Base-by-base conservation (phyloP, 2,113 vertebrate species). In the Boleophthalmus pectinirostris region DNA sequence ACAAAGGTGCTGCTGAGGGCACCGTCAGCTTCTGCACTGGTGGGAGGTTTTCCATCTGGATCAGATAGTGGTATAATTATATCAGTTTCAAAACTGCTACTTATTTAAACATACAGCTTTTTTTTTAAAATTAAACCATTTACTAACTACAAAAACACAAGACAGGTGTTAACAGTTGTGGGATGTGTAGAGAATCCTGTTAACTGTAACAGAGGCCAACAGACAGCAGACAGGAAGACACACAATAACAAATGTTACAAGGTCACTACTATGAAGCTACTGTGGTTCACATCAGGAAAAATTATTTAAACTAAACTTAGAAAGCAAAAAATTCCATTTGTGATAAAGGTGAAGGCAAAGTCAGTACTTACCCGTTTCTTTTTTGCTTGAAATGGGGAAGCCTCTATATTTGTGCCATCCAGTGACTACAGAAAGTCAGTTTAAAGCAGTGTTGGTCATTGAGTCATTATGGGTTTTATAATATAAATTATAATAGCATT, bases 21-120 rank as follows among this genome's bases (percentile, higher is more conserved):
- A 95, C 94, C 86, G 96, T 78, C 3, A 98, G 91, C 85, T 94
- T 97, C 92, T 96, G 95, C 69, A 96, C 95, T 16, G 98, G 97
- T 35, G 97, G 97, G 73, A 92, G 87, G 7, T 86, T 87, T 57
- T 97, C 95, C 94, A 95, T 79, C 98, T 99, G 84, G 56, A 68
- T 51, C 21, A 53, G 15, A 51, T 4, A 3, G 5, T 15, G 13
- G 56, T 57, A 25, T 12, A 58, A 58, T 57, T 21, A 58, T 25
- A 25, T n/a, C 9, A 54, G 20, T 21, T n/a, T 21, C 56, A 25
- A 24, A 58, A 25, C 21, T 25, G 7, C 9, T 6, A 7, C 15
- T 51, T 56, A 54, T 21, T 9, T 2, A 21, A 0, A 21, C 4
- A 21, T 54, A 9, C 53, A 54, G 1, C n/a, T 56, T 56, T 56